Base-by-base conservation (phyloP, 1,140 invertebrate species). In the Drosophila fuyamai region DNA sequence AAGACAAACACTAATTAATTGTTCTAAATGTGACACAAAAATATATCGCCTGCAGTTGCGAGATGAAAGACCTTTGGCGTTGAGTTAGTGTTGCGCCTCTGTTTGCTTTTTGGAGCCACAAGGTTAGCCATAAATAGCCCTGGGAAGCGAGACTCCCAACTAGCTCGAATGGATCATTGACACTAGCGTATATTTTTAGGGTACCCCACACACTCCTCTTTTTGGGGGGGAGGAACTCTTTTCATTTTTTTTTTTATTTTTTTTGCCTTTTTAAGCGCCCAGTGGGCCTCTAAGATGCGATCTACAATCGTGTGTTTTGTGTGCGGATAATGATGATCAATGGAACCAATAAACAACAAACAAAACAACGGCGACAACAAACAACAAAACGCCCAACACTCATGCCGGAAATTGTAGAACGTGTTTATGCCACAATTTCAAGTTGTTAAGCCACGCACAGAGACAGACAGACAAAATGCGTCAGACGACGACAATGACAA, bases 371-470 rank as follows among this genome's bases (percentile, higher is more conserved):
- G 55, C 76, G 74, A 70, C 79, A 59, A 44, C 65, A 56, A 61
- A 57, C 72, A 57, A 79, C 58, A 74, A 71, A 68, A 79, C 78
- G 81, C 66, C 83, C 79, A 88, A 83, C 71, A 88, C 84, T 83
- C 83, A 86, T 86, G 83, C 83, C 83, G 83, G 83, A 86, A 86
- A 86, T 86, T 79, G 83, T 86, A 83, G 83, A 88, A 86, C 82
- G 83, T 86, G 83, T 86, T 86, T 86, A 88, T 86, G 83, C 83
- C 83, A 86, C 83, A 88, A 83, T 86, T 86, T 88, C 84, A 88
- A 88, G 83, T 86, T 86, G 83, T 86, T 86, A 81, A 86, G 83
- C 83, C 83, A 89, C 84, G 83, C 83, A 78, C 76, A 71, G 58
- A 78, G 51, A 72, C 62, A 73, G 38, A 16, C 82, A 70, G 55